These are phyloP conservation scores for Phlogophora meticulosa DNA, from an alignment of 2,888 invertebrate genomes.

Conservation along the genomic window DNA sequence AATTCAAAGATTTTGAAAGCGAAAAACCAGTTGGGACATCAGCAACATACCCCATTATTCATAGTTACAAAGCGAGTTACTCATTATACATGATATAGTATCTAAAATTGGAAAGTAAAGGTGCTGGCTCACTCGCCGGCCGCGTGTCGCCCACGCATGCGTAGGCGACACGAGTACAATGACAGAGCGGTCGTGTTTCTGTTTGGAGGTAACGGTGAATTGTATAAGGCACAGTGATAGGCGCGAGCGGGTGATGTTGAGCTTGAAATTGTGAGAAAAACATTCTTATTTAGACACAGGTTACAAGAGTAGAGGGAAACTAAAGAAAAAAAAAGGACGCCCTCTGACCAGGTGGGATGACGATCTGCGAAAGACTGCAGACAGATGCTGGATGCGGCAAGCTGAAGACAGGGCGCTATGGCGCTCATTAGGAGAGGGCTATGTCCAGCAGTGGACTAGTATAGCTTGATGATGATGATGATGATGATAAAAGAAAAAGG, in stretches of 20 bases:
- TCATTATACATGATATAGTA: constrained; percentile 59
- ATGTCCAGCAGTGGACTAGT: too few species aligned
- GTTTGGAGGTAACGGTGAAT: constrained; percentile 56
- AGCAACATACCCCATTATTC: constrained; percentile 45
- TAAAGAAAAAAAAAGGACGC: too few species aligned
- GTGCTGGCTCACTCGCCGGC: constrained; percentile 59
- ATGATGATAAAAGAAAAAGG: too few species aligned
- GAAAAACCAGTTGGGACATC: constrained; percentile 12
- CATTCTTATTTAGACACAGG: too few species aligned
- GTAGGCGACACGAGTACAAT: constrained; percentile 74
- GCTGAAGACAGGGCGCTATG: too few species aligned
- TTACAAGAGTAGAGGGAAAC: too few species aligned
- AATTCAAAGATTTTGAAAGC: not conserved
- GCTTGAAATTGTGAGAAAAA: too few species aligned
- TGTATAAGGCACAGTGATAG: constrained; percentile 5
- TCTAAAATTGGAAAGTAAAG: constrained; percentile 85
- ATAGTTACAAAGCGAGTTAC: constrained; percentile 54
- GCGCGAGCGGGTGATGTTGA: constrained; percentile 27
- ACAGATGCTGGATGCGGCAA: too few species aligned
- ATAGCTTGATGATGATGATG: too few species aligned
- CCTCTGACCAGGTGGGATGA: too few species aligned
- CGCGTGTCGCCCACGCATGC: constrained; percentile 70
- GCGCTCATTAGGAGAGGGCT: too few species aligned
- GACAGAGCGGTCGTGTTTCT: constrained; percentile 67
- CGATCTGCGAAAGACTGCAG: too few species aligned